Percentiles rank a stretch among this genome's conserved stretches.
Conservation (phyloP, 2,113 vertebrate genomes). For the Pseudolaguvia tuberculata region DNA sequence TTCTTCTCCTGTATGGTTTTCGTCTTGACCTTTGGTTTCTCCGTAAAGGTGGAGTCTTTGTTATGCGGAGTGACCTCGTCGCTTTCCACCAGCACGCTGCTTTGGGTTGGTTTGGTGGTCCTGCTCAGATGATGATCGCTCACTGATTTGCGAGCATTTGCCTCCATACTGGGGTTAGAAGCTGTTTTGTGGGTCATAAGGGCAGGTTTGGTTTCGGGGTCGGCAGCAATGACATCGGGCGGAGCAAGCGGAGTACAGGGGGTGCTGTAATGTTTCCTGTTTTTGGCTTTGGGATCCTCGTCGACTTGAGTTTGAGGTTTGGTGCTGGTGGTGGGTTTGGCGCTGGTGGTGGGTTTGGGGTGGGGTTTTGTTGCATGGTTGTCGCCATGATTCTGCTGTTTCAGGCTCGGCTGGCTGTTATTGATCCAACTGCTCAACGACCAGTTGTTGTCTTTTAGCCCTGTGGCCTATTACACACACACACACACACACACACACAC, state of each 20-base stretch:
- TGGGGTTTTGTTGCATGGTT: conserved; percentile 13
- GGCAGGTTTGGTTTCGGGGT: conserved; percentile 33
- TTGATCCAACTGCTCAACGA: conserved; percentile 61
- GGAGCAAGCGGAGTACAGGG: conserved; percentile 51
- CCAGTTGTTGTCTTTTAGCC: conserved; percentile 53
- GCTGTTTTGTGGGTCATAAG: conserved; percentile 55
- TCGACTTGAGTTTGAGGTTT: conserved; percentile 47
- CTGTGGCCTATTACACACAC: conserved; percentile 2
- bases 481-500: conserved; percentile 17
- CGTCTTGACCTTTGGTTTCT: conserved; percentile 78
- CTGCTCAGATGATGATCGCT: conserved; percentile 64
- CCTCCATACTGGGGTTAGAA: accelerated
- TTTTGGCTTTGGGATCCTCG: conserved; percentile 20
- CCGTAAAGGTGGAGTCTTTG: conserved; percentile 67
- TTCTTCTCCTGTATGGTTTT: conserved; percentile 63
- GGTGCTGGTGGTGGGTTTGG: conserved; percentile 40
- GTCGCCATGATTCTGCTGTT: conserved; percentile 54
- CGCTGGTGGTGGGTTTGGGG: conserved; percentile 43
- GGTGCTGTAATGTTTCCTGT: conserved; percentile 37
- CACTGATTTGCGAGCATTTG: conserved; percentile 54
- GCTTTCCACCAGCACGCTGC: conserved; percentile 59
- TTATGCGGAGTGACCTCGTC: conserved; percentile 54
- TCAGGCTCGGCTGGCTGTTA: conserved; percentile 54
- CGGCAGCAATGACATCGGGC: conserved; percentile 39
- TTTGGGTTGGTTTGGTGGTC: conserved; percentile 53